These are phyloP conservation scores for Cheilosia urbana DNA, from an alignment of 2,888 invertebrate genomes.

Conservation along the genomic window DNA sequence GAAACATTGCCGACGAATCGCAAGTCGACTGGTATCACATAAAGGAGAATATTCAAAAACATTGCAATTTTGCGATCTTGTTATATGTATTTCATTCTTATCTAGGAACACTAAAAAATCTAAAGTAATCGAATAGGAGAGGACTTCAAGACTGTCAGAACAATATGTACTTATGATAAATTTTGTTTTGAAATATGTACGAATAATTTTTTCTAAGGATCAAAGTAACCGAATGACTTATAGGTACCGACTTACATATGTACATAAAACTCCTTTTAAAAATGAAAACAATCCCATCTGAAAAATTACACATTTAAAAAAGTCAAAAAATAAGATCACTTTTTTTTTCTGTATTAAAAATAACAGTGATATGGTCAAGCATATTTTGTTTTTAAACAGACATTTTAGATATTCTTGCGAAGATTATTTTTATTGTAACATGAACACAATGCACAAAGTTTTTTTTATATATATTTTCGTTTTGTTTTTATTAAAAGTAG, in stretches of 20 bases:
- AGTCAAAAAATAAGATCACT: constrained; percentile 33
- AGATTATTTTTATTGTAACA: constrained; percentile 73
- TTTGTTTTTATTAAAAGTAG: constrained; percentile 55
- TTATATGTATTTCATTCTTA: constrained; percentile 55
- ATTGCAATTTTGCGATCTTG: constrained; percentile 32
- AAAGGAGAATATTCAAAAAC: constrained; percentile 15
- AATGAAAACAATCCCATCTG: constrained; percentile 44
- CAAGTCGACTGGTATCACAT: not conserved
- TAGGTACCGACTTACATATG: constrained; percentile 19
- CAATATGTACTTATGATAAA: constrained; percentile 3
- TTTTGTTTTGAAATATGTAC: constrained; percentile 24
- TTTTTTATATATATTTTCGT: constrained; percentile 47
- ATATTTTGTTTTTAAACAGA: constrained; percentile 66
- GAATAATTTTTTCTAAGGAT: constrained; percentile 2
- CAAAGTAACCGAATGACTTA: constrained; percentile 23
- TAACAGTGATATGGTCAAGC: constrained; percentile 75
- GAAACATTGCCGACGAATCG: not conserved
- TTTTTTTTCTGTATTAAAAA: constrained; percentile 61
- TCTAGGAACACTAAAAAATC: constrained; percentile 56
- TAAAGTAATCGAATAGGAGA: constrained; percentile 17
- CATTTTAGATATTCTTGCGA: constrained; percentile 72
- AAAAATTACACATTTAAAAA: constrained; percentile 49
- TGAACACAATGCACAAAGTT: constrained; percentile 75
- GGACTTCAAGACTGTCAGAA: constrained; percentile 24
- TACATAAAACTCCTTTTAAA: constrained; percentile 21